Evolutionary conservation across 2,113 vertebrate genomes (phyloP).

Genomic region (Oncorhynchus keta): DNA sequence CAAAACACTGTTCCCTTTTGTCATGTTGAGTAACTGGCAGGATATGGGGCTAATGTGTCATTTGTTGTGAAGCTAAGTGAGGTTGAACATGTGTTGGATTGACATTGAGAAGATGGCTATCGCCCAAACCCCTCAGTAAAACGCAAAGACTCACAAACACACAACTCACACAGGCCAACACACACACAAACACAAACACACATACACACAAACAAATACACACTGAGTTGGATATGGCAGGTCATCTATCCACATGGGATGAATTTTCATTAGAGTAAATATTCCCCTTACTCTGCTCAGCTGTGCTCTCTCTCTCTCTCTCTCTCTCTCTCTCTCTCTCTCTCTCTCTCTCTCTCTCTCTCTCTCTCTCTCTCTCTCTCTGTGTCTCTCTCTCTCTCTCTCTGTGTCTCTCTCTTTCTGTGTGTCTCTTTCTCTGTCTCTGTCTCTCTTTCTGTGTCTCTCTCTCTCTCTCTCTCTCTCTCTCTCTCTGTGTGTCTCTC

Average conservation of each 20-base stretch:
- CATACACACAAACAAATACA: slow-evolving; percentile 15
- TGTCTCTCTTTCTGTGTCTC: not conserved
- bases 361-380: not conserved
- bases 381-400: not conserved
- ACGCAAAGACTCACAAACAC: not conserved
- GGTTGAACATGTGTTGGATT: slow-evolving; percentile 51
- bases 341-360: not conserved
- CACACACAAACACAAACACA: not conserved
- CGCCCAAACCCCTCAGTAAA: slow-evolving; percentile 36
- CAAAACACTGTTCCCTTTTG: slow-evolving; percentile 10
- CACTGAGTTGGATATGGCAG: slow-evolving; percentile 23
- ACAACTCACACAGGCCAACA: not conserved
- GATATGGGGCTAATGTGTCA: not conserved
- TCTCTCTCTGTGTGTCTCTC: not conserved
- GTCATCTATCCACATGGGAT: slow-evolving; percentile 37
- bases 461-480: no score
- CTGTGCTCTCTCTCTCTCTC: not conserved
- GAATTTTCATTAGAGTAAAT: slow-evolving; percentile 57
- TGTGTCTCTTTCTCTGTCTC: no score
- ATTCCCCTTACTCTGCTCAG: slow-evolving; percentile 32
- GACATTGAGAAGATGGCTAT: slow-evolving; percentile 56
- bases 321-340: not conserved
- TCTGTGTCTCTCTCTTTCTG: not conserved
- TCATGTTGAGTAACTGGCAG: slow-evolving; percentile 4
- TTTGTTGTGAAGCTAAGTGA: slow-evolving; percentile 50